phyloP scores from a whole-genome alignment of 2,113 vertebrate genomes.

The Hipposideros armiger region DNA sequence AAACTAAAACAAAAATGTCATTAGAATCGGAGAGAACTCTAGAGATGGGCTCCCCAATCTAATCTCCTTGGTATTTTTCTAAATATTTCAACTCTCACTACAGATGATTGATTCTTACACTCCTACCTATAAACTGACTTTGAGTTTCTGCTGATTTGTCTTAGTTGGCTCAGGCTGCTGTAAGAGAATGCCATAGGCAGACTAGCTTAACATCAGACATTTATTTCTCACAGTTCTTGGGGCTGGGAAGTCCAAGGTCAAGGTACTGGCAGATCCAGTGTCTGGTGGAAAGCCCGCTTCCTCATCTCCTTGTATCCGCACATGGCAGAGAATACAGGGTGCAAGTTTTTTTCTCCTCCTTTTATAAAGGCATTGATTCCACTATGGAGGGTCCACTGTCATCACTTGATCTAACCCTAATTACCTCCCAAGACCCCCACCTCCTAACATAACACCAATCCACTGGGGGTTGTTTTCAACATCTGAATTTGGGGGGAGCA shows the following conservation, averaged over 20 bases:
- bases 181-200: neutral
- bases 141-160: slow-evolving; percentile 1
- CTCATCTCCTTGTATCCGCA: neutral
- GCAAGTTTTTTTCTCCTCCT: neutral
- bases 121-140: neutral
- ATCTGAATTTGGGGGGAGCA: neutral
- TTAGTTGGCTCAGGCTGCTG: neutral
- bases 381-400: neutral
- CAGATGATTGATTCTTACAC: neutral
- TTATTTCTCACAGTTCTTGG: neutral
- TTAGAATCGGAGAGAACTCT: neutral
- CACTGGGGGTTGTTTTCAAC: neutral
- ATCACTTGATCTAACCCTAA: neutral
- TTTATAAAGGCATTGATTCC: neutral
- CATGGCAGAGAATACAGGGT: neutral
- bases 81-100: neutral
- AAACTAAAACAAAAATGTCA: neutral
- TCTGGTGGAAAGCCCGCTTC: neutral
- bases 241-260: neutral
- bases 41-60: neutral
- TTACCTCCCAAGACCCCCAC: neutral
- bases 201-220: neutral
- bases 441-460: neutral
- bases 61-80: neutral
- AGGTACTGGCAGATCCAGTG: neutral